Percentiles rank a stretch among this genome's conserved stretches.
phyloP scores from a whole-genome alignment of 2,888 invertebrate species.

The Euplagia quadripunctaria region DNA sequence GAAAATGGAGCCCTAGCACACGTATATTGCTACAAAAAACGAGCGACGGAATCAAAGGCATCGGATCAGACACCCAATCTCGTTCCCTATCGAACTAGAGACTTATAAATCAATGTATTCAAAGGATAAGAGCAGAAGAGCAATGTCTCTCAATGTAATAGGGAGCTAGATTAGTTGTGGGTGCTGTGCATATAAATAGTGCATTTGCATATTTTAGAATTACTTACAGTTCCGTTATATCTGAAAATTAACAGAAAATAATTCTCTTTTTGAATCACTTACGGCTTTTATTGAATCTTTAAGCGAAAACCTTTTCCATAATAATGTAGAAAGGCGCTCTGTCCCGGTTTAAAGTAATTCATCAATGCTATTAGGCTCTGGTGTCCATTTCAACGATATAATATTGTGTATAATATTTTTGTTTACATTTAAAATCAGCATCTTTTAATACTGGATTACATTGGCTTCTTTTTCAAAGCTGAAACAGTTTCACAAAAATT shows the following conservation, averaged over 20 bases:
- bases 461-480: too few species aligned
- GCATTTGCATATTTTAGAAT: constrained; percentile 48
- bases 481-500: too few species aligned
- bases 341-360: too few species aligned
- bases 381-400: too few species aligned
- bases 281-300: too few species aligned
- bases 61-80: constrained; percentile 48
- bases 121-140: constrained; percentile 48
- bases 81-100: constrained; percentile 39
- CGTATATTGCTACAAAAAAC: constrained; percentile 42
- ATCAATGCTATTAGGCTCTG: too few species aligned
- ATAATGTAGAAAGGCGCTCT: too few species aligned
- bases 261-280: background rate
- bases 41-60: constrained; percentile 37
- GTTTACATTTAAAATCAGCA: too few species aligned
- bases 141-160: constrained; percentile 30
- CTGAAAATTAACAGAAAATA: constrained; percentile 6
- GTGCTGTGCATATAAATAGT: constrained; percentile 58
- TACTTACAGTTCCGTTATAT: background rate
- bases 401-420: too few species aligned
- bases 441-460: too few species aligned
- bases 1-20: background rate
- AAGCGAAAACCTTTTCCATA: too few species aligned
- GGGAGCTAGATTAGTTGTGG: constrained; percentile 50
- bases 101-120: constrained; percentile 57